Conservation (phyloP, 2,797 vertebrate species). For the Notolepis coatsorum region DNA sequence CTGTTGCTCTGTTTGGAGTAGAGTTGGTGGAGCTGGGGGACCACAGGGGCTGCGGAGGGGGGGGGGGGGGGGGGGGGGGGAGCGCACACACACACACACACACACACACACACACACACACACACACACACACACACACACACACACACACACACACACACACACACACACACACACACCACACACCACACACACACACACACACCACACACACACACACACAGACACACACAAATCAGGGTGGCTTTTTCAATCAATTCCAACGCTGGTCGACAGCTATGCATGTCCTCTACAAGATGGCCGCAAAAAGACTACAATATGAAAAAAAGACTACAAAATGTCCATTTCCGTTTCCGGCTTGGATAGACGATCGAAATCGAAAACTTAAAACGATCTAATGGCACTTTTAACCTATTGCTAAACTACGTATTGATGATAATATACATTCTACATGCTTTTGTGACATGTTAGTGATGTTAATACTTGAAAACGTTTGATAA, state of each 20-base stretch:
- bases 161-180: background rate
- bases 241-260: background rate
- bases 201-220: too few species aligned
- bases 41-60: slow-evolving; percentile 83
- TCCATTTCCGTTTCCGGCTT: too few species aligned
- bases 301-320: too few species aligned
- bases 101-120: background rate
- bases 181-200: background rate
- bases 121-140: background rate
- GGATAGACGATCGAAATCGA: too few species aligned
- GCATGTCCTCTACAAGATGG: too few species aligned
- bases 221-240: background rate
- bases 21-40: slow-evolving; percentile 83
- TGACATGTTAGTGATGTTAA: too few species aligned
- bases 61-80: background rate
- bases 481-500: too few species aligned
- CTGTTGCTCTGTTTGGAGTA: slow-evolving; percentile 92
- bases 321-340: too few species aligned
- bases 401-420: too few species aligned
- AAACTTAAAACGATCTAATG: too few species aligned
- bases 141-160: background rate
- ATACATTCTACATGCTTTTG: too few species aligned
- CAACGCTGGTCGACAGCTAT: background rate
- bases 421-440: too few species aligned
- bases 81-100: background rate